Conservation (phyloP, 2,888 invertebrate genomes). For the Spodoptera exigua region DNA sequence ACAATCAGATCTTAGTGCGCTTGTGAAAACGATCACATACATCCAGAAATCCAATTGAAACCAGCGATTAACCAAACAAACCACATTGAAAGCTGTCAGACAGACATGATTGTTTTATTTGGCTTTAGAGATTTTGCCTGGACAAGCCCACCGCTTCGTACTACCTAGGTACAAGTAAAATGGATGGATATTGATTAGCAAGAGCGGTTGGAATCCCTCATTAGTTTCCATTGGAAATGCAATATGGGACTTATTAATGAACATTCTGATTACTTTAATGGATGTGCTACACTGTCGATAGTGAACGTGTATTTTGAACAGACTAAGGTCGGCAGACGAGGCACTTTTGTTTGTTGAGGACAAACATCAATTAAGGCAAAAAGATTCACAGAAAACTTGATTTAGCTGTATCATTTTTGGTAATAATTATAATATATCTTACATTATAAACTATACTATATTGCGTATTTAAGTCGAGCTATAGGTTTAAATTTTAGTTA, state of each 20-base stretch:
- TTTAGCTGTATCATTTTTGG: too few species aligned
- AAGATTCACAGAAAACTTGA: too few species aligned
- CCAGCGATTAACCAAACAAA: neutral
- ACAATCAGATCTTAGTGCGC: too few species aligned
- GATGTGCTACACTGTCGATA: neutral
- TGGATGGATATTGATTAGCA: constrained; percentile 42
- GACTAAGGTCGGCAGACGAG: too few species aligned
- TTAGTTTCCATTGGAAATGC: constrained; percentile 32
- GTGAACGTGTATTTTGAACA: constrained; percentile 7
- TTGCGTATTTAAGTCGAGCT: too few species aligned
- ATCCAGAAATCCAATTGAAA: neutral
- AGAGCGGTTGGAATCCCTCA: constrained; percentile 26
- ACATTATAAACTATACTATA: too few species aligned
- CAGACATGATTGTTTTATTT: constrained; percentile 14
- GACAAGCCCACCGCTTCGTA: constrained; percentile 21
- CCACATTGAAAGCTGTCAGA: constrained; percentile 1
- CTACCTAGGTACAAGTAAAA: constrained; percentile 8
- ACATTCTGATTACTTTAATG: constrained; percentile 26
- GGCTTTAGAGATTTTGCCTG: constrained; percentile 8
- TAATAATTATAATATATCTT: too few species aligned
- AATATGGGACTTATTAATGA: constrained; percentile 27
- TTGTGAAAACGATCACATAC: too few species aligned
- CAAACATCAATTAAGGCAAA: too few species aligned
- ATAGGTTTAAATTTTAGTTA: too few species aligned
- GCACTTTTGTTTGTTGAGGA: too few species aligned